Percentiles rank a stretch among this genome's conserved stretches.
These are phyloP conservation scores for Capreolus pygargus DNA, from an alignment of 2,113 vertebrate genomes.

Conservation along the genomic window DNA sequence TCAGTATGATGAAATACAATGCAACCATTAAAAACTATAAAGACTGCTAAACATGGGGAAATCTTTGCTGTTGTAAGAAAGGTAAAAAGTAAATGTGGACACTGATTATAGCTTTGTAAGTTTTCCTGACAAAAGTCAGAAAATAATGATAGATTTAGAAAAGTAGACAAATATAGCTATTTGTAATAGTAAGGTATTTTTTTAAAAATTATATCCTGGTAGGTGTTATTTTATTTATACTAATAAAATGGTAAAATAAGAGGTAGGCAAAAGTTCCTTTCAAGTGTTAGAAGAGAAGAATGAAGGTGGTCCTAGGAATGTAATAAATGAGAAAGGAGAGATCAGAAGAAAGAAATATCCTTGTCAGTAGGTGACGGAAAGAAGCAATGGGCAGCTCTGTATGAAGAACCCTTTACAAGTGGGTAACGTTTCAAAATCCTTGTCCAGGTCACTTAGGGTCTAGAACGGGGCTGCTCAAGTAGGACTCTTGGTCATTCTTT, in stretches of 20 bases:
- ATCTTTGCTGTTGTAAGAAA: background rate
- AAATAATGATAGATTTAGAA: background rate
- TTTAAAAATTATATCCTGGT: background rate
- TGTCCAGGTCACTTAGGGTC: background rate
- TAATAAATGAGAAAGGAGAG: background rate
- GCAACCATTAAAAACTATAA: background rate
- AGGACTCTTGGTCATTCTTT: background rate
- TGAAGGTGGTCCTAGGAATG: background rate
- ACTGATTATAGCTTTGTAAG: background rate
- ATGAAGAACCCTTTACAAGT: background rate
- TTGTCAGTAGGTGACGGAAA: background rate
- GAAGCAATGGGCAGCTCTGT: background rate
- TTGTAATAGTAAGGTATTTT: background rate
- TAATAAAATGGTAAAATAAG: background rate
- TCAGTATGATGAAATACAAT: background rate
- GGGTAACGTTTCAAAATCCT: background rate
- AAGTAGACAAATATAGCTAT: background rate
- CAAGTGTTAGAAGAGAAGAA: background rate
- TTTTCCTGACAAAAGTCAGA: background rate
- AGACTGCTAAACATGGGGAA: background rate
- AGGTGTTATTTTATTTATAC: background rate
- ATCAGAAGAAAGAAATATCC: background rate
- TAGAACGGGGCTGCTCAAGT: background rate
- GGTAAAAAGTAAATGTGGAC: background rate
- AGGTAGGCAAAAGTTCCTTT: background rate